Base-by-base conservation (phyloP, 2,797 vertebrate genomes). In the Sebastes cheni region DNA sequence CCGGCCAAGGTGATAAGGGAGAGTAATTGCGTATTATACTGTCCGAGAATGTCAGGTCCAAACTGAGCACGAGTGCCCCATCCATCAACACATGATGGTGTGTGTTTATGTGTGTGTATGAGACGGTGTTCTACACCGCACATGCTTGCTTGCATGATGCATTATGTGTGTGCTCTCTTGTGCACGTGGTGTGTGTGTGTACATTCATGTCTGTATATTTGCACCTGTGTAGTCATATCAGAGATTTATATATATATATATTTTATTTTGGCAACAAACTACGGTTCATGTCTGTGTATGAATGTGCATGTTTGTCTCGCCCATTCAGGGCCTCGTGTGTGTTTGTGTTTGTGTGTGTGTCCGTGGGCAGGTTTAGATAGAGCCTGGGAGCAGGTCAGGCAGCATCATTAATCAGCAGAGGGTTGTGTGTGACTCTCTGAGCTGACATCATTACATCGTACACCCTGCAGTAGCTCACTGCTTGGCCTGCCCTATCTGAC, bases 11-110 rank as follows among this genome's bases (percentile, higher is more conserved):
- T 99, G 98, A 99, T 99, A 99, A 99, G 98, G 97, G 97, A 99
- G 97, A 99, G 98, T 99, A 99, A 99, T 99, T 98, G 97, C 97
- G 97, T 99, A 99, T 99, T 99, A 98, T 99, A 96, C 97, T 98
- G 97, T 99, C 98, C 97, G 94, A 96, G 97, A 99, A 97, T 97
- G 99, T 99, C 98, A 98, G 97, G 97, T 98, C 97, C 97, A 98
- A 97, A 97, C 97, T 97, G 96, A 97, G 97, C 96, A 96, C 95
- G 96, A 97, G 97, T 95, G 96, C 97, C 97, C 97, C 97, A 98
- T 99, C 97, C 96, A 98, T 99, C 98, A 98, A 91, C 95, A 94
- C 92, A 89, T 92, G 94, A 96, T 94, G 96, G 77, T 90, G 90
- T 94, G 87, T 90, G 88, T 88, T 84, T 81, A 75, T 89, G 86